Percentiles rank a stretch among this genome's conserved stretches.
These are phyloP conservation scores for Tapirus indicus DNA, from an alignment of 2,797 vertebrate species.

Conservation along the genomic window DNA sequence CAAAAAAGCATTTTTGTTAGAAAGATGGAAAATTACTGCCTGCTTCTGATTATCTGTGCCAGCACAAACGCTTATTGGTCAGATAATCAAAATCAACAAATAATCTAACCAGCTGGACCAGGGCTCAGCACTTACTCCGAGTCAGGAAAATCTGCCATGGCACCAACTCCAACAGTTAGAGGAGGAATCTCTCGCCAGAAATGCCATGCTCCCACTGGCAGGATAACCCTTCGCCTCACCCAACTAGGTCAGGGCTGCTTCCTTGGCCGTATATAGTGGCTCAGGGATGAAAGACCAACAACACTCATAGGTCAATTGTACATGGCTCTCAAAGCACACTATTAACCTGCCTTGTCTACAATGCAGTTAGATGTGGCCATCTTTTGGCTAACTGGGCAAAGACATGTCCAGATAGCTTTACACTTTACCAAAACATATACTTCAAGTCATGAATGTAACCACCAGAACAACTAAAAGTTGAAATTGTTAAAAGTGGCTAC, in stretches of 20 bases:
- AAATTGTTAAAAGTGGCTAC: neutral
- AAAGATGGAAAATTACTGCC: conserved; percentile 49
- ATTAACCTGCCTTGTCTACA: neutral
- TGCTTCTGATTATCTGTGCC: conserved; percentile 50
- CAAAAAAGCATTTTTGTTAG: conserved; percentile 56
- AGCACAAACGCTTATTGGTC: conserved; percentile 72
- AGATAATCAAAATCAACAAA: conserved; percentile 81
- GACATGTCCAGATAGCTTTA: conserved; percentile 2
- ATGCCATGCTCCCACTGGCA: conserved; percentile 78
- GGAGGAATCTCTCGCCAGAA: conserved; percentile 73
- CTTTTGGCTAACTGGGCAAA: conserved; percentile 35
- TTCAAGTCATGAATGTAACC: neutral
- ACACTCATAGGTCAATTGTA: conserved; percentile 29
- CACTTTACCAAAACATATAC: conserved; percentile 11
- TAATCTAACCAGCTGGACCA: conserved; percentile 78
- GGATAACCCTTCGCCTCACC: conserved; percentile 64
- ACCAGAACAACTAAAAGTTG: neutral
- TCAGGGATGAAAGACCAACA: conserved; percentile 28
- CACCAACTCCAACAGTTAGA: conserved; percentile 75
- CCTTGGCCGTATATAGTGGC: conserved; percentile 34
- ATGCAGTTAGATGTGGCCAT: neutral
- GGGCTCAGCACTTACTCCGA: conserved; percentile 67
- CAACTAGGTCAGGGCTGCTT: conserved; percentile 80
- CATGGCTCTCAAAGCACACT: conserved; percentile 13
- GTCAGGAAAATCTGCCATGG: conserved; percentile 78